Base-by-base conservation (phyloP, 2,888 invertebrate genomes). In the Acholoe squamosa region DNA sequence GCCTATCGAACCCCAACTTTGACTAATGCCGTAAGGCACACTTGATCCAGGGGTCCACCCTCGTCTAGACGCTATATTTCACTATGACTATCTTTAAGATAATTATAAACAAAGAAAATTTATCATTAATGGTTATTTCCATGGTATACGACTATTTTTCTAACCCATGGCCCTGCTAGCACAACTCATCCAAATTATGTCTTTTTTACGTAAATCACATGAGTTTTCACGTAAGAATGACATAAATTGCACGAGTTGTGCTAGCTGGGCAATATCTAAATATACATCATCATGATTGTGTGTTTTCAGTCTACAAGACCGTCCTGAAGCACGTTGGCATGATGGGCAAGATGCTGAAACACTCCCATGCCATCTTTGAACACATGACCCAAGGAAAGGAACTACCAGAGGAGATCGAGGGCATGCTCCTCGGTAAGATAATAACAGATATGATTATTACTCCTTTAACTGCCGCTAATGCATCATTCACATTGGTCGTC, bases 241-340 rank as follows among this genome's bases (percentile, higher is more conserved):
- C n/a, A n/a, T n/a, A n/a, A n/a, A n/a, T n/a, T n/a, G n/a, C n/a
- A n/a, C n/a, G n/a, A n/a, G n/a, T n/a, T n/a, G n/a, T n/a, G n/a
- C n/a, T n/a, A n/a, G n/a, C n/a, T n/a, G n/a, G n/a, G 10, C 12
- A 14, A 54, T 54, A 54, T 19, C 54, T 19, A 54, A 54, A n/a
- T n/a, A n/a, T n/a, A n/a, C n/a, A n/a, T n/a, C n/a, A n/a, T n/a
- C n/a, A n/a, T n/a, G n/a, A n/a, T n/a, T n/a, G n/a, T 54, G 19
- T 54, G 54, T 54, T 61, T 61, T 34, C 84, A 84, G 84, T 84
- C 0, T 84, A 84, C 84, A 22, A 84, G n/a, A 84, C 84, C 1
- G 43, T 84, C 19, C 22, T 84, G 33, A 43, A 28, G n/a, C 84
- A 84, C 84, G 43, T 84, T 22, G 28, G 28, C 12, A 33, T 84